These are phyloP conservation scores for Casuarius casuarius DNA, from an alignment of 2,113 vertebrate species.

Conservation along the genomic window DNA sequence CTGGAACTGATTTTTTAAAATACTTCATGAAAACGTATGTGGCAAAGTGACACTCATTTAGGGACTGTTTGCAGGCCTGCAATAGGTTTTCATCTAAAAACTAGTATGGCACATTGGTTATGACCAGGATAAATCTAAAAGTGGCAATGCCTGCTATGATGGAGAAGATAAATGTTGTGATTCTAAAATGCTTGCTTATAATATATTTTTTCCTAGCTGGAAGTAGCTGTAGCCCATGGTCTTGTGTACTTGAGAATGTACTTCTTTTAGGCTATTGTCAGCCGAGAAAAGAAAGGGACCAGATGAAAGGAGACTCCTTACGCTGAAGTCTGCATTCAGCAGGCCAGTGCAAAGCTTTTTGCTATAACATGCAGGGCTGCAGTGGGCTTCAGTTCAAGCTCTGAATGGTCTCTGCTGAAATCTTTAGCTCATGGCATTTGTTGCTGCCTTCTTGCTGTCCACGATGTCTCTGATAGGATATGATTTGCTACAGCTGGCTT, in stretches of 20 bases:
- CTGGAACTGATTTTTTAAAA: not conserved
- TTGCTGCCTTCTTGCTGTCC: not conserved
- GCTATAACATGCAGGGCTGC: not conserved
- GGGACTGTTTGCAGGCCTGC: not conserved
- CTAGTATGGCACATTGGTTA: not conserved
- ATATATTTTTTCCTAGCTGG: not conserved
- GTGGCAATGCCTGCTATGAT: not conserved
- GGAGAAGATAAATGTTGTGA: not conserved
- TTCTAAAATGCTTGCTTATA: not conserved
- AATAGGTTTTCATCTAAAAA: not conserved
- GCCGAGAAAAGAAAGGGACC: not conserved
- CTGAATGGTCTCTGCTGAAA: constrained; percentile 21
- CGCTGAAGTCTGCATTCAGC: not conserved
- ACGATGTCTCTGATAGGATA: not conserved
- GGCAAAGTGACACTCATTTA: not conserved
- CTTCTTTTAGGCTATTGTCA: not conserved
- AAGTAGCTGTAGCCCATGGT: not conserved
- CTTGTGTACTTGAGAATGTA: not conserved
- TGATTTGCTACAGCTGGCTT: constrained; percentile 49
- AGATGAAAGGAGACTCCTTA: not conserved
- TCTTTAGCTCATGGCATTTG: constrained; percentile 32
- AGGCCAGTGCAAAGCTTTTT: not conserved
- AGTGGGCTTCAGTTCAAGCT: constrained; percentile 1
- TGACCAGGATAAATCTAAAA: not conserved
- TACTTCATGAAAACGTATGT: fast-evolving